These are phyloP conservation scores for Drosophila pseudotalamancana DNA, from an alignment of 2,888 invertebrate genomes.

Conservation along the genomic window DNA sequence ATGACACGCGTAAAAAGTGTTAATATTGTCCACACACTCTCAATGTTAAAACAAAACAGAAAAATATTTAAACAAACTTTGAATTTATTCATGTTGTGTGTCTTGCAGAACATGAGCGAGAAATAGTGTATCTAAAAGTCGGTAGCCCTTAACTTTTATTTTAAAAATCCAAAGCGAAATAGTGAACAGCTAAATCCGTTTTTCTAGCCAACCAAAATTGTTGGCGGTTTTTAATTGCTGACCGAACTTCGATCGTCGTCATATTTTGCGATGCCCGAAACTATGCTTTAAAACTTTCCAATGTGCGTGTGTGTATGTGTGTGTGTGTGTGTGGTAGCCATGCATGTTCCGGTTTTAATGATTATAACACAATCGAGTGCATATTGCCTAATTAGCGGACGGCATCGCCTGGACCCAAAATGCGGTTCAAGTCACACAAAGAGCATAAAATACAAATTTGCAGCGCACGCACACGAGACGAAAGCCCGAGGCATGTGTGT, in stretches of 20 bases:
- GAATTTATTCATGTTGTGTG: too few species aligned
- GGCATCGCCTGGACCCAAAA: slow-evolving; percentile 34
- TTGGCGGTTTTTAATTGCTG: slow-evolving; percentile 32
- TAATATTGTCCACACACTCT: too few species aligned
- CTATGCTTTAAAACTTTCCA: slow-evolving; percentile 10
- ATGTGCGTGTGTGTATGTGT: slow-evolving; percentile 1
- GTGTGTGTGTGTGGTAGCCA: slow-evolving; percentile 29
- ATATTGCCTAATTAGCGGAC: slow-evolving; percentile 78
- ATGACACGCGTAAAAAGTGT: too few species aligned
- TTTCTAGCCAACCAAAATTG: slow-evolving; percentile 27
- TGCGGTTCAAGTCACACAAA: slow-evolving; percentile 51
- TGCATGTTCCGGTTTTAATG: slow-evolving; percentile 73
- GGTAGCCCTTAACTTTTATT: background rate
- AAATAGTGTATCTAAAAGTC: too few species aligned
- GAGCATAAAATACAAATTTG: slow-evolving; percentile 68
- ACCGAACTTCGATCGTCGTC: slow-evolving; percentile 26
- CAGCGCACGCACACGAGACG: slow-evolving; percentile 20
- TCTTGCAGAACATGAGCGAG: too few species aligned
- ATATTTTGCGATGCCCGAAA: slow-evolving; percentile 14
- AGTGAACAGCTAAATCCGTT: background rate
- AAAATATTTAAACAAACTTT: too few species aligned
- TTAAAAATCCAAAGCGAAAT: background rate
- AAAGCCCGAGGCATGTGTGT: slow-evolving; percentile 23
- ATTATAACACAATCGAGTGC: slow-evolving; percentile 80
- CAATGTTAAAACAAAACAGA: too few species aligned